Evolutionary conservation across 1,140 invertebrate genomes (phyloP).

Genomic region (Mactra quadrangularis): DNA sequence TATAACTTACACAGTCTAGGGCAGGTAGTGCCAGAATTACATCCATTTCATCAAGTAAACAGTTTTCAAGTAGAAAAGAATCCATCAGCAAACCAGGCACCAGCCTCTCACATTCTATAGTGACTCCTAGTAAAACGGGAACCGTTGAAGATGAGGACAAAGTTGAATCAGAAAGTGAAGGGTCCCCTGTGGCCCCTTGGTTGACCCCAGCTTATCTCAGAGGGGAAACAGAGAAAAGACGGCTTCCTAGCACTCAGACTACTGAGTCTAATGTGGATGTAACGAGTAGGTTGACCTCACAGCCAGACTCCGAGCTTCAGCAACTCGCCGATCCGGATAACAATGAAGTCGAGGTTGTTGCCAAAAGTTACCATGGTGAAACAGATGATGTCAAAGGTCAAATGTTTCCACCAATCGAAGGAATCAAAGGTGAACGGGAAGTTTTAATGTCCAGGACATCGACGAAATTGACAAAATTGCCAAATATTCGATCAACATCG

Average conservation of each 20-base stretch:
- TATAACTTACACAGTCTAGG: no score
- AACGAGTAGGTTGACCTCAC: neutral
- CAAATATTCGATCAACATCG: slow-evolving; percentile 1
- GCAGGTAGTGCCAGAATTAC: neutral
- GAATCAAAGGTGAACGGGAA: slow-evolving; percentile 52
- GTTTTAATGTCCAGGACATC: slow-evolving; percentile 44
- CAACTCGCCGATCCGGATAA: neutral
- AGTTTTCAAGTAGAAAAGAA: no score
- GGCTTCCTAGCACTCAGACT: neutral
- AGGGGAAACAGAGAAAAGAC: neutral
- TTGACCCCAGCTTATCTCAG: neutral
- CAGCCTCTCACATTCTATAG: no score
- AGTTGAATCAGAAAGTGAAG: neutral
- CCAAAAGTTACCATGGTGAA: no score
- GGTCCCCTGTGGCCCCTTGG: slow-evolving; percentile 8
- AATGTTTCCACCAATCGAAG: neutral
- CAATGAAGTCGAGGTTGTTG: neutral
- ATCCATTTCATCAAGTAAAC: no score
- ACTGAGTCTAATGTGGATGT: neutral
- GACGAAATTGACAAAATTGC: slow-evolving; percentile 34
- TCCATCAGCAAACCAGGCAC: no score
- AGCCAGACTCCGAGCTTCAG: slow-evolving; percentile 12
- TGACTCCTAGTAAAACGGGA: no score
- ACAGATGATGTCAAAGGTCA: slow-evolving; percentile 5
- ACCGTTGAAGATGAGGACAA: no score